Evolutionary conservation across 2,797 vertebrate genomes (phyloP).

Genomic region (Pseudopleuronectes americanus): DNA sequence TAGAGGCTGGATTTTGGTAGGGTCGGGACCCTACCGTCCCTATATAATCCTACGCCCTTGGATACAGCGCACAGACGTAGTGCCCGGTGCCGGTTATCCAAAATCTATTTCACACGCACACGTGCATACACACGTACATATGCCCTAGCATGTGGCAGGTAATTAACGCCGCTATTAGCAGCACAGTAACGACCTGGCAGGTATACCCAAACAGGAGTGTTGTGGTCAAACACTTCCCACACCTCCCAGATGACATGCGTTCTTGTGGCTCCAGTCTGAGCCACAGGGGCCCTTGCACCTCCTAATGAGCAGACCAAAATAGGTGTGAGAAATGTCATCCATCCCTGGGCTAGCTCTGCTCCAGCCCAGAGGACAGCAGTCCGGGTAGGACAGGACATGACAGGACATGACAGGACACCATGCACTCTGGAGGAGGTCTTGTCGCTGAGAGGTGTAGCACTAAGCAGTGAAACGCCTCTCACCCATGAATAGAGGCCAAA

Average conservation of each 20-base stretch:
- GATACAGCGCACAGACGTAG: conserved; percentile 9
- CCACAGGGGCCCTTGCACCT: conserved; percentile 71
- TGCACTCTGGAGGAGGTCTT: conserved; percentile 66
- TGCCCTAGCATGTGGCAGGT: conserved; percentile 61
- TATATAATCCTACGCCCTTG: too few species aligned
- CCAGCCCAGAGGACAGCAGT: conserved; percentile 61
- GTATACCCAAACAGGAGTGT: conserved; percentile 61
- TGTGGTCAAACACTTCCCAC: conserved; percentile 78
- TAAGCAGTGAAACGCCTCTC: conserved; percentile 58
- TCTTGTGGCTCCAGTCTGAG: conserved; percentile 48
- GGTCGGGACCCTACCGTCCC: too few species aligned
- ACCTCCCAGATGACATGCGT: conserved; percentile 65
- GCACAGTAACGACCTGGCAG: conserved; percentile 66
- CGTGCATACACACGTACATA: conserved; percentile 39
- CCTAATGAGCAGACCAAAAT: conserved; percentile 81
- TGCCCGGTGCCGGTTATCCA: conserved; percentile 65
- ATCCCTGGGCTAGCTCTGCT: conserved; percentile 50
- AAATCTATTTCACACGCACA: conserved; percentile 29
- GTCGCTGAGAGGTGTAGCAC: conserved; percentile 54
- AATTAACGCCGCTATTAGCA: conserved; percentile 76
- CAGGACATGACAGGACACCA: conserved; percentile 72
- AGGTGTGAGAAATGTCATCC: conserved; percentile 77
- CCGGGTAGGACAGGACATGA: conserved; percentile 66
- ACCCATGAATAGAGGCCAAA: conserved; percentile 33
- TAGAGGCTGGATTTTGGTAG: too few species aligned